Base-by-base conservation (phyloP, 2,888 invertebrate genomes). In the Apotomis turbidana region DNA sequence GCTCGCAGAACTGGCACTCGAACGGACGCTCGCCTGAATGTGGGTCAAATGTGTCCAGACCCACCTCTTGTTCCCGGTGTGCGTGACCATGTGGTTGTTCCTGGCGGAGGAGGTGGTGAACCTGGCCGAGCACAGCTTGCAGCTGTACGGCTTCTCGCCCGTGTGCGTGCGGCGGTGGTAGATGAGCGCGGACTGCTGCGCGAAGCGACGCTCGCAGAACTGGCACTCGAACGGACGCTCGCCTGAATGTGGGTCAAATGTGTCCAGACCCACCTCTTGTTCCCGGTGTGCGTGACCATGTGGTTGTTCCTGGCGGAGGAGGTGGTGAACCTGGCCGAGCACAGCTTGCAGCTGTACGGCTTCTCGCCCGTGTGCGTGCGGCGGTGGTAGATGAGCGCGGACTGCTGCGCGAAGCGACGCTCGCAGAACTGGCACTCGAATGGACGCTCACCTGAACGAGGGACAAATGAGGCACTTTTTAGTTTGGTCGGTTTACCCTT, bases 311-410 rank as follows among this genome's bases (percentile, higher is more conserved):
- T 79, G 0, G 94, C 91, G 0, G 93, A 93, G 46, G 93, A 92
- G 64, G 94, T 94, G 78, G 94, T 94, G 87, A 94, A 94, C 69
- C 87, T 80, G 5, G 92, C 90, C 0, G 87, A 75, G 81, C 94
- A 94, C 12, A 90, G 52, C 82, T 91, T 93, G 86, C 94, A 94
- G 77, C 81, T 79, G 87, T 91, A 94, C 0, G 94, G 94, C 82
- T 93, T 93, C 84, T 94, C 94, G 5, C 94, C 94, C 0, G 94
- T 94, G 87, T 94, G 94, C 74, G 93, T 94, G 74, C 94, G 89
- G 6, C 88, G 85, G 85, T 94, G 94, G 85, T 94, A 94, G 81
- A 94, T 93, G 41, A 94, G 83, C 9, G 94, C 94, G 0, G 93
- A 93, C 79, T 94, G 93, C 80, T 94, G 94, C 38, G 94, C 92